Evolutionary conservation across 1,140 invertebrate genomes (phyloP), one percentile per base, ranked within the genome.

Genomic region (Parapsyche elsis): DNA sequence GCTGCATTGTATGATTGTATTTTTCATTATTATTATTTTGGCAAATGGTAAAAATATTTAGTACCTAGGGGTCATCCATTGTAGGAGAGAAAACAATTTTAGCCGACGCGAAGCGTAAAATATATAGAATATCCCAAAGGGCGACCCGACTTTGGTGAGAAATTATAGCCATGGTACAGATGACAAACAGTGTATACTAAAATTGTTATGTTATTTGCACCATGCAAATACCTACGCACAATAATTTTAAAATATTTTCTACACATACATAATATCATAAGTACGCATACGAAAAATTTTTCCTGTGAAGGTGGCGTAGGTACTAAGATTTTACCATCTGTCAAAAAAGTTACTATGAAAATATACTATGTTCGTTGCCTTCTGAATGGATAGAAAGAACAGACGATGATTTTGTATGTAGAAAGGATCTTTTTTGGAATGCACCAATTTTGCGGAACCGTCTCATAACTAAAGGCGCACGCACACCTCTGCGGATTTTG

Each of bases 91-190:
- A 67, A 23, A 67, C 64, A 67, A 67, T 67, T 67, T 67, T 23
- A 23, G 7, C 14, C 64, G 21, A 30, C 23, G 64, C 24, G 24
- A 67, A 67, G 24, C 64, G 21, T 67, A 30, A 67, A 67, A 67
- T 67, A 67, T 67, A 67, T 67, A 67, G 64, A 26, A 30, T 67
- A 67, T 67, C 24, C 64, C 64, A 24, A 67, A 30, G 24, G 64
- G n/a, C 23, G 23, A 67, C 64, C 64, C 64, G 64, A 30, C 64
- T 67, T 67, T 30, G 64, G 23, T 26, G 64, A 67, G 64, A 67
- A 67, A 67, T 67, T 67, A 67, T 67, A 67, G 64, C 64, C 24
- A 26, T 67, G 26, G 49, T 53, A 53, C 12, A 2, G 16, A 2
- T 53, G 10, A 53, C 49, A 16, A 53, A 53, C 10, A 53, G 10